Evolutionary conservation across 2,797 vertebrate genomes (phyloP), one percentile per base, ranked within the genome.

Genomic region (Euthynnus affinis): DNA sequence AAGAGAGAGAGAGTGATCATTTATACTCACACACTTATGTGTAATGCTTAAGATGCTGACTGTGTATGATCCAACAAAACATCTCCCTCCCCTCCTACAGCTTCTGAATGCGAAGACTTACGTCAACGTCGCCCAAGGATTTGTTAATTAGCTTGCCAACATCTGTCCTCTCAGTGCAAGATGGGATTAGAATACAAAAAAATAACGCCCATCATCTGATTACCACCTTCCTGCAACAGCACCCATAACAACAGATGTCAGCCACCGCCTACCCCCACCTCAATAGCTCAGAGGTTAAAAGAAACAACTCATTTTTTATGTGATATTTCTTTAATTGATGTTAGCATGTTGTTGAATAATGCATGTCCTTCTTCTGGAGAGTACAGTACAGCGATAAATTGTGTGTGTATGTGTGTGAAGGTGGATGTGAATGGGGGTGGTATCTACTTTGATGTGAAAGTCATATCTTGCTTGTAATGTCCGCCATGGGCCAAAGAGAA

Each of bases 101-200:
- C 80, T 67, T 78, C 74, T 61, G 71, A 81, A 82, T 78, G 74
- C 77, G 15, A 78, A 89, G 84, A 87, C 76, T 66, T 68, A 78
- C 77, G 44, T 71, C 61, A 49, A 89, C 80, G 65, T 91, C 73
- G 81, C 88, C 67, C 52, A 17, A 88, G 92, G 93, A 93, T 91
- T 92, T 92, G 91, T 91, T 95, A 94, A 94, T 94, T 94, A 93
- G 84, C 81, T 82, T 63, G 74, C 79, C 76, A 87, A 92, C 94
- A 95, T 94, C 92, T 94, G 93, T 95, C 89, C 89, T 87, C 85
- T 82, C 40, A n/a, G 81, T 73, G 90, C 92, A 85, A 71, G 72
- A 82, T 72, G 88, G 91, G 87, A 91, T 87, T 87, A 84, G 80
- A 88, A 78, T 70, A 79, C 74, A 84, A 61, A 86, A 85, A 49